These are phyloP conservation scores for Polydrusus tereticollis DNA, from an alignment of 2,888 invertebrate species.

Conservation along the genomic window DNA sequence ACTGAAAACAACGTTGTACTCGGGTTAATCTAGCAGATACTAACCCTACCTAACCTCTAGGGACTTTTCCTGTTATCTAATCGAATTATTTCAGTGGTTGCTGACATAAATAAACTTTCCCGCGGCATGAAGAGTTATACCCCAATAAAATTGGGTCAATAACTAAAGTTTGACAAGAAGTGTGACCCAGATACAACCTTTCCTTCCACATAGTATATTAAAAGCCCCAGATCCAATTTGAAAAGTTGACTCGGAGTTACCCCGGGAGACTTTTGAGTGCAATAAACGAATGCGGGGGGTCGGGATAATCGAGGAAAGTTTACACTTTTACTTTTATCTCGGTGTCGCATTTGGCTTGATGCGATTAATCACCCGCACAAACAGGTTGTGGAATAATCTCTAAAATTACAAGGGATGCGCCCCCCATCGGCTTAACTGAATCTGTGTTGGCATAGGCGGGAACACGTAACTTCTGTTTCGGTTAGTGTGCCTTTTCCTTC, in stretches of 20 bases:
- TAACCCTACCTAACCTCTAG: neutral
- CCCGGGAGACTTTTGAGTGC: constrained; percentile 4
- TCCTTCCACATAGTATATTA: neutral
- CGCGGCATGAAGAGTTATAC: neutral
- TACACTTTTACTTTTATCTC: constrained; percentile 22
- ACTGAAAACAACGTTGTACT: too few relatives aligned
- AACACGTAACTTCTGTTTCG: too few relatives aligned
- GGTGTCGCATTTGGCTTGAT: neutral
- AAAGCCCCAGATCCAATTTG: neutral
- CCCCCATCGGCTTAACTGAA: neutral
- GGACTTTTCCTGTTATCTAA: neutral
- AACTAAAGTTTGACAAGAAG: neutral
- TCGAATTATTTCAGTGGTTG: neutral
- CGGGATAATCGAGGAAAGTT: constrained; percentile 11
- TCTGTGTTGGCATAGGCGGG: neutral
- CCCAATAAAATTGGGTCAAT: neutral
- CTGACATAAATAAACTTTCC: neutral
- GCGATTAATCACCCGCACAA: constrained; percentile 11
- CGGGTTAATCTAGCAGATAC: neutral
- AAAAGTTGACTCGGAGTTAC: neutral
- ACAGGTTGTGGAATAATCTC: constrained; percentile 3
- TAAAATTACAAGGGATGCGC: neutral
- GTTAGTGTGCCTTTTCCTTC: too few relatives aligned
- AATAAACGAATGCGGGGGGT: neutral
- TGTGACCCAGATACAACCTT: neutral